Evolutionary conservation across 2,888 invertebrate species (phyloP).

Genomic region (Cancer borealis): DNA sequence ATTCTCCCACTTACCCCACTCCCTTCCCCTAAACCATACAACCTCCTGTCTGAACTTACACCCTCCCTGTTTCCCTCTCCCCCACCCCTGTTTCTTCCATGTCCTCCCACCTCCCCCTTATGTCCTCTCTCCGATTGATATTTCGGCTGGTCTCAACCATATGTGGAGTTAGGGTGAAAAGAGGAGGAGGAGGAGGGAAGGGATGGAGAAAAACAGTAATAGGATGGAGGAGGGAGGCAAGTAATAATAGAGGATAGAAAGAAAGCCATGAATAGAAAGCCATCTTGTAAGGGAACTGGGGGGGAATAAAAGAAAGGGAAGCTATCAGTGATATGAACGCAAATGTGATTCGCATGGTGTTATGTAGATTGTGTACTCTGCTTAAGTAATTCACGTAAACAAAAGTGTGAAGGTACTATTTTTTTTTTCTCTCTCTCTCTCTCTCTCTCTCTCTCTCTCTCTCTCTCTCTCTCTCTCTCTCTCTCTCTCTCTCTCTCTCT

Average conservation of each 20-base stretch:
- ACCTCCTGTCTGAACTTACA: background rate
- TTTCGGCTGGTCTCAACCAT: conserved; percentile 56
- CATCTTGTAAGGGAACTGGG: background rate
- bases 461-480: no score
- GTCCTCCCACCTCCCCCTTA: background rate
- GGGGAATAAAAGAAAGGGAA: background rate
- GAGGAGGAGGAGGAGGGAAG: background rate
- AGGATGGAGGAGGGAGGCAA: background rate
- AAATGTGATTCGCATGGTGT: background rate
- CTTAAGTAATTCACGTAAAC: background rate
- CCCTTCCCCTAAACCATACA: background rate
- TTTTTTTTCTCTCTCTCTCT: no score
- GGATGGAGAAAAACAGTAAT: background rate
- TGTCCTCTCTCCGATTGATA: conserved; percentile 57
- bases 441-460: background rate
- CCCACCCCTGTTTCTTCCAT: background rate
- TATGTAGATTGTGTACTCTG: background rate
- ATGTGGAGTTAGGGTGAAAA: conserved; percentile 49
- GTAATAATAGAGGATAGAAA: conserved; percentile 7
- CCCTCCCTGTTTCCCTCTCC: background rate
- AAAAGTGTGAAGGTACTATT: background rate
- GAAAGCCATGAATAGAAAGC: background rate
- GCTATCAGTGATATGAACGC: background rate
- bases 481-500: background rate
- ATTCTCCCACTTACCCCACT: background rate